These are phyloP conservation scores for Natator depressus DNA, from an alignment of 2,113 vertebrate genomes.

Conservation along the genomic window DNA sequence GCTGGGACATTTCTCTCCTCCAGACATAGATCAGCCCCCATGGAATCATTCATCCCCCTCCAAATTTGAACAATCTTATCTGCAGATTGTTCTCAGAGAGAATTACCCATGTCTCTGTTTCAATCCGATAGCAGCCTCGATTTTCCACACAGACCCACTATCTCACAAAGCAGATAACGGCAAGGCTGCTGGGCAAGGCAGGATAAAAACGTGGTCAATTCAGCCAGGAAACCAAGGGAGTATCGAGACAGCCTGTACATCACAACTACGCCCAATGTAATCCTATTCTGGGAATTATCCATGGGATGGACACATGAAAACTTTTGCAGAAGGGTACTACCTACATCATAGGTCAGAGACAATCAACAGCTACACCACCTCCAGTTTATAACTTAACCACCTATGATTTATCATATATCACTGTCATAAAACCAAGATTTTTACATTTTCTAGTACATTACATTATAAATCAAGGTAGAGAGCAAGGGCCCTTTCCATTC, in stretches of 20 bases:
- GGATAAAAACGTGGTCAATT: conserved; percentile 32
- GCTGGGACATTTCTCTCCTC: background rate
- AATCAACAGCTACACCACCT: conserved; percentile 2
- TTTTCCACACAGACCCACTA: conserved; percentile 67
- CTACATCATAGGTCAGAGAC: background rate
- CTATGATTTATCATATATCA: background rate
- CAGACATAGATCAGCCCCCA: background rate
- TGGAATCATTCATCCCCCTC: conserved; percentile 31
- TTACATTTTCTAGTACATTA: background rate
- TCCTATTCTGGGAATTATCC: conserved; percentile 62
- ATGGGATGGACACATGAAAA: background rate
- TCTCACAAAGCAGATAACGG: conserved; percentile 66
- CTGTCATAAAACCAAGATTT: background rate
- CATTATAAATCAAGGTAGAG: background rate
- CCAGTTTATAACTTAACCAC: background rate
- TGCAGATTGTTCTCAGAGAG: conserved; percentile 53
- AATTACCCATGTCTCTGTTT: conserved; percentile 62
- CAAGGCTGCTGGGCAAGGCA: conserved; percentile 65
- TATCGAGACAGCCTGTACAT: conserved; percentile 47
- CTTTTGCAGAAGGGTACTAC: conserved; percentile 22
- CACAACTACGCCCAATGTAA: conserved; percentile 49
- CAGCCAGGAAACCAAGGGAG: conserved; percentile 68
- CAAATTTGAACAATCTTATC: conserved; percentile 53
- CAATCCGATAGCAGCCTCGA: conserved; percentile 61
- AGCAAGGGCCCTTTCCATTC: background rate